Percentiles rank a stretch among this genome's conserved stretches.
Evolutionary conservation across 2,888 invertebrate genomes (phyloP).

Genomic region (Stomorhina lunata): DNA sequence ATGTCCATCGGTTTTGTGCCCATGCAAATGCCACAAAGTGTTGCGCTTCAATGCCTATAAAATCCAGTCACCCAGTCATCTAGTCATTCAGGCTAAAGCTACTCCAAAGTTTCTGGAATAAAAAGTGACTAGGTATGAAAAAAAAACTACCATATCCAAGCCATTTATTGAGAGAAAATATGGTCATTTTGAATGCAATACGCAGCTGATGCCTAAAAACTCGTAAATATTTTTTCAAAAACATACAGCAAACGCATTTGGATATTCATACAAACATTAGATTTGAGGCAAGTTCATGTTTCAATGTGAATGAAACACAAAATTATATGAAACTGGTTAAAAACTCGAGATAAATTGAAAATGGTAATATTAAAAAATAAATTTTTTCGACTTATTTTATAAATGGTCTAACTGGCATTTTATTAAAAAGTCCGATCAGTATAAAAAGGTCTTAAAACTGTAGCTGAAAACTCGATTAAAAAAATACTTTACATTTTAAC

Average conservation of each 20-base stretch:
- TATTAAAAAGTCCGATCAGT: no score
- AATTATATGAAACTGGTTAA: background rate
- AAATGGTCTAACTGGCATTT: no score
- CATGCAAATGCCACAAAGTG: constrained; percentile 66
- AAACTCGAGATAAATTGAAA: background rate
- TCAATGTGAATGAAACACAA: background rate
- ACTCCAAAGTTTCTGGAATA: constrained; percentile 44
- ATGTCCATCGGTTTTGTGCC: constrained; percentile 58
- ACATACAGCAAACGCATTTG: constrained; percentile 49
- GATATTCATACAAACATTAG: background rate
- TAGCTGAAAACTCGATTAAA: no score
- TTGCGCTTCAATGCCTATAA: constrained; percentile 64
- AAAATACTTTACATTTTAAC: no score
- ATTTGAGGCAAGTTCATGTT: constrained; percentile 19
- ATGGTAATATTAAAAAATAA: background rate
- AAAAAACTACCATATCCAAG: constrained; percentile 50
- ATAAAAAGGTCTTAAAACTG: no score
- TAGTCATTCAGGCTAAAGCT: constrained; percentile 52
- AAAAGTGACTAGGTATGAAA: constrained; percentile 7
- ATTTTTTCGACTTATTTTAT: background rate
- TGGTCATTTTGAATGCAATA: constrained; percentile 62
- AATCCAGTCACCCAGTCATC: constrained; percentile 57
- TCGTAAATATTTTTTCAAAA: constrained; percentile 66
- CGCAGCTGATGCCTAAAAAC: constrained; percentile 67
- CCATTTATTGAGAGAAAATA: constrained; percentile 64